phyloP scores from a whole-genome alignment of 2,797 vertebrate genomes.

The Spondyliosoma cantharus region DNA sequence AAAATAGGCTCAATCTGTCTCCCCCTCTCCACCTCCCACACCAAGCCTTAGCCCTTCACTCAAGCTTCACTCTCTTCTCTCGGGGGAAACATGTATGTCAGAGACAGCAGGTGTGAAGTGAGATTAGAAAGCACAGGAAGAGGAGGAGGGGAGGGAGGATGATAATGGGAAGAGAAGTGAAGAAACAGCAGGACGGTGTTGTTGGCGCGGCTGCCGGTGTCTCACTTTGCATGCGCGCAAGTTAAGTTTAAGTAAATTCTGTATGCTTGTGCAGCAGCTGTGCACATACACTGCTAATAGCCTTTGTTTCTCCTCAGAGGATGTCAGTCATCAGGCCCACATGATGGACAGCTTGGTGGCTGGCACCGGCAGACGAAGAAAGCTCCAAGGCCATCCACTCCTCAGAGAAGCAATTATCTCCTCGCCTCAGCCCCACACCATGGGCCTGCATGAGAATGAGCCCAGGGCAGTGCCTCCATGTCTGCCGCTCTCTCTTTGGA shows the following conservation, averaged over 20 bases:
- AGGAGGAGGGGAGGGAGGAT: conserved; percentile 54
- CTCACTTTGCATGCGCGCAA: conserved; percentile 69
- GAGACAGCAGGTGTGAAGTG: conserved; percentile 83
- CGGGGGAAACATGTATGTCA: conserved; percentile 81
- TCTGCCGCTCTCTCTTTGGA: conserved; percentile 66
- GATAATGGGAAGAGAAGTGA: conserved; percentile 67
- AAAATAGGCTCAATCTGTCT: conserved; percentile 75
- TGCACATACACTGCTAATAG: conserved; percentile 73
- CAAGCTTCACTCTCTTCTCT: conserved; percentile 76
- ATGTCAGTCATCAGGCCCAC: conserved; percentile 59
- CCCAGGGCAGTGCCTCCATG: conserved; percentile 67
- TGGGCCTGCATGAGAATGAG: conserved; percentile 79
- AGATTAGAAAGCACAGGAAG: conserved; percentile 79
- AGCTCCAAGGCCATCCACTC: conserved; percentile 74
- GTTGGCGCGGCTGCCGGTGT: conserved; percentile 36
- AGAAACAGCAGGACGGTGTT: conserved; percentile 62
- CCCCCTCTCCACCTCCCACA: conserved; percentile 74
- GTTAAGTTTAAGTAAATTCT: conserved; percentile 69
- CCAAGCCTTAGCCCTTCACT: conserved; percentile 74
- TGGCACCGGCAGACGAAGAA: conserved; percentile 74
- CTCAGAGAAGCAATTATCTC: conserved; percentile 79
- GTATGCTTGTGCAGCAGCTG: conserved; percentile 71
- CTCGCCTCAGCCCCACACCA: conserved; percentile 73
- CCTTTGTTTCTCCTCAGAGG: conserved; percentile 74
- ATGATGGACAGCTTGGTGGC: conserved; percentile 79